Conservation (phyloP, 2,888 invertebrate genomes). For the Acleris cristana region DNA sequence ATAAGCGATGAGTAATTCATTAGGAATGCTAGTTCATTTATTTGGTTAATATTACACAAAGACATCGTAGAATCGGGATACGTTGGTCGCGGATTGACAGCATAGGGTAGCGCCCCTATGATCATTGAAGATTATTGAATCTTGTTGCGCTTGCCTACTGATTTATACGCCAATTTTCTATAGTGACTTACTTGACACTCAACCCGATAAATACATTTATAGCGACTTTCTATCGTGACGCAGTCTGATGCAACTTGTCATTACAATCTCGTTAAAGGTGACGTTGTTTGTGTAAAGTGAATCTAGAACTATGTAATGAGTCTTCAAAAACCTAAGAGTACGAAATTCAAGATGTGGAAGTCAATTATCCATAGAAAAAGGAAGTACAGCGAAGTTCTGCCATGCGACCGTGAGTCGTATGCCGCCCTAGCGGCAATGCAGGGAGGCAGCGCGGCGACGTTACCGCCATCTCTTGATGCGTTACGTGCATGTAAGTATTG, state of each 20-base stretch:
- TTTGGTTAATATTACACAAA: slow-evolving; percentile 1
- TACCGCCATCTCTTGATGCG: slow-evolving; percentile 81
- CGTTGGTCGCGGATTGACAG: slow-evolving; percentile 9
- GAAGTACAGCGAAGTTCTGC: slow-evolving; percentile 73
- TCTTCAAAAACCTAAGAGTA: slow-evolving; percentile 70
- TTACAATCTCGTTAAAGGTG: slow-evolving; percentile 14
- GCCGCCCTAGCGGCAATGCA: slow-evolving; percentile 77
- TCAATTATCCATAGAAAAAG: slow-evolving; percentile 75
- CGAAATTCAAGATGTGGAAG: slow-evolving; percentile 79
- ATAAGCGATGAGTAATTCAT: too few species aligned
- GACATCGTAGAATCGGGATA: slow-evolving; percentile 1
- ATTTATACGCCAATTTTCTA: slow-evolving; percentile 69
- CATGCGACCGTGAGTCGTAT: slow-evolving; percentile 74
- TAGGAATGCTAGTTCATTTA: slow-evolving; percentile 1
- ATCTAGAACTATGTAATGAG: slow-evolving; percentile 65
- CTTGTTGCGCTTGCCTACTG: slow-evolving; percentile 59
- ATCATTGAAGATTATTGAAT: slow-evolving; percentile 65
- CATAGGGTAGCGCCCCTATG: slow-evolving; percentile 70
- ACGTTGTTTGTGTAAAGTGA: slow-evolving; percentile 42
- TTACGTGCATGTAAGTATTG: slow-evolving; percentile 78
- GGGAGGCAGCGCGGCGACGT: slow-evolving; percentile 75
- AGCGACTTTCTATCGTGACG: slow-evolving; percentile 1
- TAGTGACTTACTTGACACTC: slow-evolving; percentile 47
- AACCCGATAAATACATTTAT: slow-evolving; percentile 5
- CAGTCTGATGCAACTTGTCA: slow-evolving; percentile 22